Conservation (phyloP, 2,797 vertebrate species). For the Numenius phaeopus region DNA sequence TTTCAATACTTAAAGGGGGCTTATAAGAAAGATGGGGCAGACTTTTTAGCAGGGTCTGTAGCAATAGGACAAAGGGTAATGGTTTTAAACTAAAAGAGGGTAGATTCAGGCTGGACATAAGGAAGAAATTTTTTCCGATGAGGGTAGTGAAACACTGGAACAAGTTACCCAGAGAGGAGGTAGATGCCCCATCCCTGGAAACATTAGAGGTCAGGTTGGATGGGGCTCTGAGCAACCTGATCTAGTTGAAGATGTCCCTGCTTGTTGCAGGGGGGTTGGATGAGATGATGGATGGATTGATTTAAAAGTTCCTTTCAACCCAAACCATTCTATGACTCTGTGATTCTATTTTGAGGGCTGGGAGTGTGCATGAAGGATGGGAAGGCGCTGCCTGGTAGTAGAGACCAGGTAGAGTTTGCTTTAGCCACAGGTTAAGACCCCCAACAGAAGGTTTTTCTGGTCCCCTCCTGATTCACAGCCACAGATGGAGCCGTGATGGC, state of each 20-base stretch:
- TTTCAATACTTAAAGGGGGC: neutral
- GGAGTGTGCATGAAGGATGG: fast-evolving
- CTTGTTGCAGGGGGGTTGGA: neutral
- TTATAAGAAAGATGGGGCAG: neutral
- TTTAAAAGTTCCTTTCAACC: neutral
- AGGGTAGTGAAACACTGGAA: neutral
- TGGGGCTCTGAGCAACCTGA: neutral
- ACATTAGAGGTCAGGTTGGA: neutral
- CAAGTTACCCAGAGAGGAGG: neutral
- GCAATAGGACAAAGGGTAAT: neutral
- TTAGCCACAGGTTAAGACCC: neutral
- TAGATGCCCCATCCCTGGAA: neutral
- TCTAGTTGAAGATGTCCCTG: neutral
- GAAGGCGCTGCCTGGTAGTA: neutral
- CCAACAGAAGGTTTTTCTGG: neutral
- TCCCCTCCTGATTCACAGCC: neutral
- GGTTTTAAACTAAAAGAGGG: neutral
- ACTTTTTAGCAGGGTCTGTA: neutral
- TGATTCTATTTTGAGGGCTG: neutral
- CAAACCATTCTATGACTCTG: neutral
- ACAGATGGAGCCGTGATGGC: neutral
- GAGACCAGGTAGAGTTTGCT: neutral
- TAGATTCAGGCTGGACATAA: neutral
- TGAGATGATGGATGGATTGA: neutral
- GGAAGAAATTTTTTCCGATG: neutral